Conservation (phyloP, 2,888 invertebrate genomes). For the Agonum fuliginosum region DNA sequence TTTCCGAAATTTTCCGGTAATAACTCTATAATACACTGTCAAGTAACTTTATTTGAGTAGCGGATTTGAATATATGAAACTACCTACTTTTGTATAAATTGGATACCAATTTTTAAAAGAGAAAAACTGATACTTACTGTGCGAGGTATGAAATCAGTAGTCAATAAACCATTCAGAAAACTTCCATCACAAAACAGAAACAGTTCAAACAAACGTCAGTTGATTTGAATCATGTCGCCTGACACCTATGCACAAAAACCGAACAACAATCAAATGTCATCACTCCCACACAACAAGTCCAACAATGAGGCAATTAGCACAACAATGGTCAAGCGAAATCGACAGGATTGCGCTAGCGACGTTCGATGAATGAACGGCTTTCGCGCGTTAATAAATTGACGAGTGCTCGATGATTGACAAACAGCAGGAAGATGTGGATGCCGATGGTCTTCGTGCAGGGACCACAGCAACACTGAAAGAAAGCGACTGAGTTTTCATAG, state of each 20-base stretch:
- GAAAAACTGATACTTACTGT: background rate
- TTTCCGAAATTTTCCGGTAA: no score
- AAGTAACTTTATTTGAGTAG: no score
- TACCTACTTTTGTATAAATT: no score
- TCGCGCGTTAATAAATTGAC: slow-evolving; percentile 7
- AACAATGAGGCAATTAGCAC: slow-evolving; percentile 6
- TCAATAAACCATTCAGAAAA: background rate
- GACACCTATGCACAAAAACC: slow-evolving; percentile 18
- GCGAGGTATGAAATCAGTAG: background rate
- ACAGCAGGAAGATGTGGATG: slow-evolving; percentile 24
- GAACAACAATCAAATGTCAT: slow-evolving; percentile 13
- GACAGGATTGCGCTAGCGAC: background rate
- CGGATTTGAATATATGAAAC: no score
- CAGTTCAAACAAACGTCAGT: background rate
- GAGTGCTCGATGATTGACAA: slow-evolving; percentile 35
- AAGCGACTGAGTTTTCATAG: slow-evolving; percentile 52
- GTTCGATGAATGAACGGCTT: background rate
- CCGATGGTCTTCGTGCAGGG: slow-evolving; percentile 25
- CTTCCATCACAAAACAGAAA: slow-evolving; percentile 27
- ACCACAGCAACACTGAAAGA: slow-evolving; percentile 47
- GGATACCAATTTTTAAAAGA: no score
- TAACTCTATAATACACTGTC: no score
- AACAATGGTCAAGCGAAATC: background rate
- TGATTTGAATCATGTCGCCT: background rate
- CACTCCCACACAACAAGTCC: slow-evolving; percentile 1